phyloP scores from a whole-genome alignment of 2,797 vertebrate species.

The Anguilla obscura region DNA sequence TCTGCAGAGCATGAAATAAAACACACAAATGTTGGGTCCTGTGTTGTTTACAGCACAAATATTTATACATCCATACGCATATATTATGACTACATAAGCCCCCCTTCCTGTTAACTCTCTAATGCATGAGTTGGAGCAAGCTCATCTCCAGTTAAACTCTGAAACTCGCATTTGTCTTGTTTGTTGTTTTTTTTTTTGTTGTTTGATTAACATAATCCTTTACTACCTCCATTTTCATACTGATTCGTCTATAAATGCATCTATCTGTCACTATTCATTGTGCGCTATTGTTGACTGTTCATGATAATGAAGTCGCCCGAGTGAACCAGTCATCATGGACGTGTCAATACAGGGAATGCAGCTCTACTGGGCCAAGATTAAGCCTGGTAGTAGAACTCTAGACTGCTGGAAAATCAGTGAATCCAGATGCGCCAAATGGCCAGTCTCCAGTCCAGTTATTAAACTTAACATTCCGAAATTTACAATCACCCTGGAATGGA shows the following conservation, averaged over 20 bases:
- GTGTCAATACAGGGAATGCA: background rate
- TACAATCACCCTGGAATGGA: background rate
- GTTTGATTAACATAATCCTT: background rate
- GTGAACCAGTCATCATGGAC: background rate
- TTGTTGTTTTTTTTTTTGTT: background rate
- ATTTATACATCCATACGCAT: constrained; percentile 66
- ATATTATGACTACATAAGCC: constrained; percentile 66
- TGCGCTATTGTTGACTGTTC: background rate
- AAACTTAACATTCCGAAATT: background rate
- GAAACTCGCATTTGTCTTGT: background rate
- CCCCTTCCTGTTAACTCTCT: constrained; percentile 47
- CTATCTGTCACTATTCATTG: background rate
- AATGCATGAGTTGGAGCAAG: constrained; percentile 47
- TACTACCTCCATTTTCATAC: background rate
- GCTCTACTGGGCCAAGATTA: background rate
- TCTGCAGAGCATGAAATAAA: constrained; percentile 89
- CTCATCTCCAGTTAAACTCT: background rate
- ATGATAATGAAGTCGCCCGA: background rate
- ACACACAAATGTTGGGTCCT: constrained; percentile 80
- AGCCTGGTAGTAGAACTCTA: background rate
- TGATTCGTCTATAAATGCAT: background rate
- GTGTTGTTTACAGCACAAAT: constrained; percentile 69
- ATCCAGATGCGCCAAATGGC: background rate
- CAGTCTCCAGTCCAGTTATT: background rate
- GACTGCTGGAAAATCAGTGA: background rate